phyloP scores from a whole-genome alignment of 1,140 invertebrate species.

The Teleogryllus occipitalis region DNA sequence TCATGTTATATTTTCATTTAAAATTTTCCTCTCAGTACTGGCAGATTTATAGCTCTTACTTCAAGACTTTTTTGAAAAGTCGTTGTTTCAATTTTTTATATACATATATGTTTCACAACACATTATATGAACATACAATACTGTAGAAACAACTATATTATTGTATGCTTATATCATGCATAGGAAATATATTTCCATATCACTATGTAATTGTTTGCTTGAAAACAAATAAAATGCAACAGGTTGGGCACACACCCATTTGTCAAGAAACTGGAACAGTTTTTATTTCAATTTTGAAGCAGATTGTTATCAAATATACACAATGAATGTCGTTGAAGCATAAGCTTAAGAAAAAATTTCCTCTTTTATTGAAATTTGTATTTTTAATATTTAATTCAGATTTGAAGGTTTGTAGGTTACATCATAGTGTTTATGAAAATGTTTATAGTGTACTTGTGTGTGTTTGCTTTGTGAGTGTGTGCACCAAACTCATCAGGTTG shows the following conservation, averaged over 20 bases:
- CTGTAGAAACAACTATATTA: constrained; percentile 11
- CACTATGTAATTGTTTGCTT: neutral
- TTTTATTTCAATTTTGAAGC: neutral
- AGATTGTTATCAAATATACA: neutral
- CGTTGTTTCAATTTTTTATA: constrained; percentile 21
- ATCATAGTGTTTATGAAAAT: neutral
- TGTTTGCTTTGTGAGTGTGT: neutral
- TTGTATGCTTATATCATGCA: constrained; percentile 17
- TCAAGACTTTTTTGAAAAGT: constrained; percentile 9
- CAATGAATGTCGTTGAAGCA: neutral
- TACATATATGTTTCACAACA: constrained; percentile 17
- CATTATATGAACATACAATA: constrained; percentile 18
- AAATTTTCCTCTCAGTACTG: constrained; percentile 4
- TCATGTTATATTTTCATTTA: neutral
- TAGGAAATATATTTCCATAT: constrained; percentile 6
- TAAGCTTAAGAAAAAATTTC: neutral
- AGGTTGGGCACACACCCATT: neutral
- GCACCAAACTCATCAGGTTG: constrained; percentile 11
- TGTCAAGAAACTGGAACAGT: neutral
- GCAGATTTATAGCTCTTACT: constrained; percentile 12
- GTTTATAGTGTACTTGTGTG: neutral
- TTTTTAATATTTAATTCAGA: neutral
- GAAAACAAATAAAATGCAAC: neutral
- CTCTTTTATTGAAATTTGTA: neutral
- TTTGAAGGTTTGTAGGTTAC: neutral